Evolutionary conservation across 2,797 vertebrate species (phyloP), one percentile per base, ranked within the genome.

Genomic region (Crypturellus tataupa): DNA sequence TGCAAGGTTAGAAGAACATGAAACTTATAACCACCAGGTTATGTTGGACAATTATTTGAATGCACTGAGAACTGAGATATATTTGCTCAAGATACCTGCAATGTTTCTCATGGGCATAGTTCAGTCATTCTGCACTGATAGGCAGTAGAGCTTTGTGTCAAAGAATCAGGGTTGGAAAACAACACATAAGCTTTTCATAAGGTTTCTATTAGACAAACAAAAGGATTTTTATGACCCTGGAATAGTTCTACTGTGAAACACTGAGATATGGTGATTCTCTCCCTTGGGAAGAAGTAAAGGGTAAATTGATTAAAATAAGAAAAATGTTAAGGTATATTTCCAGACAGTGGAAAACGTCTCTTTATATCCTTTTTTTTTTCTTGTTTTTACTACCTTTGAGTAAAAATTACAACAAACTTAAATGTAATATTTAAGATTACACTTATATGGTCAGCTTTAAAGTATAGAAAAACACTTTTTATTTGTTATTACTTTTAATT

Each of bases 131-230:
- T 75, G 73, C 58, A 47, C 18, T 39, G 37, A 23, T 29, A 80
- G 51, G 58, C 75, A 77, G 24, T 37, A 59, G 47, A 87, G 47
- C 5, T 92, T 83, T 80, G 21, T 25, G 85, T 68, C 46, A 70
- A 80, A 80, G 14, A 5, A 78, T 65, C 76, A 80, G 11, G 18
- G 23, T 72, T 10, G 62, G 37, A 64, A 85, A 93, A 87, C 14
- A 42, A 78, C 82, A 87, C 44, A 20, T 49, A 35, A 9, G 10
- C 3, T 64, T 85, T 80, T 70, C 35, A 10, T 20, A 73, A 80
- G 25, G 53, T 4, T 85, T 63, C 77, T 53, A 44, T 77, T 37
- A 64, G 29, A 12, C 13, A 88, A 91, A 90, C 3, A 78, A 80
- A 64, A 1, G 4, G 9, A 10, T 16, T 5, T 75, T 40, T 71